phyloP scores from a whole-genome alignment of 1,140 invertebrate species.

The Nasonia vitripennis region DNA sequence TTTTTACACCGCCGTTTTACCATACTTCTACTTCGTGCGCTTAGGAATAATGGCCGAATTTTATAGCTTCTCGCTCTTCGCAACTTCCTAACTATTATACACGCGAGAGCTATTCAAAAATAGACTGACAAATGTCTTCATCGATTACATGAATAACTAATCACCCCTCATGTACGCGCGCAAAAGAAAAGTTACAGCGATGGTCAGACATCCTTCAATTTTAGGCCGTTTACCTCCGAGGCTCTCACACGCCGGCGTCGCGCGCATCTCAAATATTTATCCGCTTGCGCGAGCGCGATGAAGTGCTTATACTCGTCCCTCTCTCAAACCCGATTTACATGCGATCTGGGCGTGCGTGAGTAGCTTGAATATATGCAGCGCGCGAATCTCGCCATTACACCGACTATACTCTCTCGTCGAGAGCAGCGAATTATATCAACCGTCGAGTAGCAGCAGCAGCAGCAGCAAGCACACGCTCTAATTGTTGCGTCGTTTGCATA shows the following conservation, averaged over 20 bases:
- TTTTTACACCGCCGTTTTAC: not conserved
- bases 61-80: not conserved
- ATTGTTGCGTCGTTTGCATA: constrained; percentile 73
- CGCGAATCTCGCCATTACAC: constrained; percentile 56
- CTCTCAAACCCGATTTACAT: not conserved
- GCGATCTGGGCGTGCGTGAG: constrained; percentile 44
- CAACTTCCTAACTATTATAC: too few species aligned
- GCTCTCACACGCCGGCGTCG: not conserved
- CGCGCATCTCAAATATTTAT: constrained; percentile 17
- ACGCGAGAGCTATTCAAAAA: not conserved
- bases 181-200: not conserved
- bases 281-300: constrained; percentile 14
- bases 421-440: constrained; percentile 66
- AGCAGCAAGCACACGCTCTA: constrained; percentile 61
- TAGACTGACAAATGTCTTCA: not conserved
- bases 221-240: not conserved
- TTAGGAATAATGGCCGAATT: not conserved
- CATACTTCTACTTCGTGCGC: too few species aligned
- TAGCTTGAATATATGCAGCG: not conserved
- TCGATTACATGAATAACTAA: constrained; percentile 27
- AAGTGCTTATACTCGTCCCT: constrained; percentile 25
- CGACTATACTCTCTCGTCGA: constrained; percentile 1
- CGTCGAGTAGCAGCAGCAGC: constrained; percentile 55
- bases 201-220: constrained; percentile 1
- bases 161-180: not conserved